phyloP scores from a whole-genome alignment of 2,888 invertebrate species.

The Morpho achilles region DNA sequence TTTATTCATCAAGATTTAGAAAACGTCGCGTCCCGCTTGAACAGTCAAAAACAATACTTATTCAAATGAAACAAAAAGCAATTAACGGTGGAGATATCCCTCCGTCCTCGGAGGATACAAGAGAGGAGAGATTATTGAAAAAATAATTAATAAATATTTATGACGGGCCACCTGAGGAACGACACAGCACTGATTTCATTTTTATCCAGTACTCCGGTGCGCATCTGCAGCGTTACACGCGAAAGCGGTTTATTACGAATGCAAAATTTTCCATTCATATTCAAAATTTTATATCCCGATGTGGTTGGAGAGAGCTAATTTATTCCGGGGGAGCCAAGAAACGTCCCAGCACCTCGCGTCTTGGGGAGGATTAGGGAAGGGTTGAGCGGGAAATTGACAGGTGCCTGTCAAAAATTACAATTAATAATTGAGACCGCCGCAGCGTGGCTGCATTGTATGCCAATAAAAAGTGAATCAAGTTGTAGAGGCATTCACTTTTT shows the following conservation, averaged over 20 bases:
- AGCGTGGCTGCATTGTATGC: constrained; percentile 9
- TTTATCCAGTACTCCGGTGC: constrained; percentile 68
- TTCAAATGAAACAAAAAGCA: constrained; percentile 79
- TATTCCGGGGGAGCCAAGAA: constrained; percentile 81
- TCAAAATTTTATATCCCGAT: constrained; percentile 92
- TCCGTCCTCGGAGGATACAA: constrained; percentile 68
- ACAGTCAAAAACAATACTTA: constrained; percentile 79
- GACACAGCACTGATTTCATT: constrained; percentile 58
- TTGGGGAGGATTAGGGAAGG: constrained; percentile 76
- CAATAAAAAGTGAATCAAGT: constrained; percentile 3
- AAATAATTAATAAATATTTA: constrained; percentile 80
- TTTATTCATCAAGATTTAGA: constrained; percentile 69
- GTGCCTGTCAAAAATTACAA: constrained; percentile 79
- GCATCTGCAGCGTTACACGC: constrained; percentile 70
- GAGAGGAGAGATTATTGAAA: constrained; percentile 77
- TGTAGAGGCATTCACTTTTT: background rate
- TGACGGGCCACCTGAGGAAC: constrained; percentile 75
- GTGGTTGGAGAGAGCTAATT: constrained; percentile 85
- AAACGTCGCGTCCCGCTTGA: constrained; percentile 64
- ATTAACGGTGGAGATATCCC: constrained; percentile 76
- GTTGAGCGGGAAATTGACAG: constrained; percentile 77
- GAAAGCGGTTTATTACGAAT: constrained; percentile 89
- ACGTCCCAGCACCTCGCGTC: constrained; percentile 65
- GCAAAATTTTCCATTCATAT: constrained; percentile 94
- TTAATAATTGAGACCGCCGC: constrained; percentile 72